Evolutionary conservation across 92 coral and sea anemone genomes (phyloP), one percentile per base, ranked within the genome.

Genomic region (Chrysogorgia sp.): DNA sequence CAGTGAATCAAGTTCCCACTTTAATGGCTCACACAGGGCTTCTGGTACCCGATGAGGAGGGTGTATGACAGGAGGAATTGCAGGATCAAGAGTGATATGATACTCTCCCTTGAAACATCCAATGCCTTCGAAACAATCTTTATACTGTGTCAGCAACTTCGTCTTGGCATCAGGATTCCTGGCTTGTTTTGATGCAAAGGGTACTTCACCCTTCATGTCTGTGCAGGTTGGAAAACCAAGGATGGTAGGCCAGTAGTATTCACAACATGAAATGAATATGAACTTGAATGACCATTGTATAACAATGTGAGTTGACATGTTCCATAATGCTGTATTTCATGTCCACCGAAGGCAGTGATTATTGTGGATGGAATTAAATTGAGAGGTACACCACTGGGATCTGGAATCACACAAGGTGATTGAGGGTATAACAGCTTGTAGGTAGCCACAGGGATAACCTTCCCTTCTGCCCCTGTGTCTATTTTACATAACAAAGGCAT

Each of bases 401-500:
- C 77, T n/a, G n/a, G n/a, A n/a, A n/a, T n/a, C n/a, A n/a, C n/a
- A 67, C 40, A 71, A 34, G 81, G 74, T 65, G 86, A 40, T 2
- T 52, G 9, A n/a, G 93, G 90, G 48, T 74, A 70, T 3, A 81
- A 30, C 9, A 22, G 75, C 57, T 53, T 83, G 86, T 80, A 80
- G 58, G 81, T 71, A 75, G 65, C 75, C 29, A 71, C 60, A 13
- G 88, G 79, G 21, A 86, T 86, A 10, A 81, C 88, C 47, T 83
- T 90, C 67, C 90, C 94, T 68, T 83, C 83, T 12, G 86, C 88
- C 52, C 90, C 82, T 34, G 88, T 89, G 81, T 89, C 92, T 40
- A 86, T 40, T 60, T 86, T 89, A 47, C 90, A 86, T 40, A 58
- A 35, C 2, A 86, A 86, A 23, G 80, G 78, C 61, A 65, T 76